These are phyloP conservation scores for Acrocephalus arundinaceus DNA, from an alignment of 2,113 vertebrate genomes.

Conservation along the genomic window DNA sequence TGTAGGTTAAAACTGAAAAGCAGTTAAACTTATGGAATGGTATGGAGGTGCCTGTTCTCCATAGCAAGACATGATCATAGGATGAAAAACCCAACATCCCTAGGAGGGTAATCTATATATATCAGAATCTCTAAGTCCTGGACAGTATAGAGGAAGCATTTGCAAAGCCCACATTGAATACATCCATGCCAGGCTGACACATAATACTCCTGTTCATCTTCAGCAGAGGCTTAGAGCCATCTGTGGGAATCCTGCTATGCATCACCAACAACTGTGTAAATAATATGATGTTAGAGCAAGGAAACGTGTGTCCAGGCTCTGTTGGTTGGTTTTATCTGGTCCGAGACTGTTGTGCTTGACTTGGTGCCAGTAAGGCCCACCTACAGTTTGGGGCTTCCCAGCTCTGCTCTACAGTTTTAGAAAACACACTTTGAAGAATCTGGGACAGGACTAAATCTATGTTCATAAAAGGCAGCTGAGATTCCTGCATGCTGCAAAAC, in stretches of 20 bases:
- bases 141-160: neutral
- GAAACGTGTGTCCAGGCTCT: neutral
- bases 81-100: neutral
- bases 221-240: neutral
- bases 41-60: neutral
- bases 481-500: neutral
- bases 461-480: neutral
- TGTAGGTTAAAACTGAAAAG: neutral
- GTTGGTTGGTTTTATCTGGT: neutral
- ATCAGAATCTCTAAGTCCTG: neutral
- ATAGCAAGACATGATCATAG: neutral
- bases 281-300: neutral
- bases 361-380: neutral
- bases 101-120: neutral
- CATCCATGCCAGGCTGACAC: accelerated
- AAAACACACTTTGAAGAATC: neutral
- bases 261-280: neutral
- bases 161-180: neutral
- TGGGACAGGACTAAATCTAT: neutral
- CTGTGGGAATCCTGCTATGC: neutral
- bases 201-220: neutral
- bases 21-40: neutral
- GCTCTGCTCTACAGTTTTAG: neutral
- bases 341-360: neutral
- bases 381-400: neutral